Percentiles rank a stretch among this genome's conserved stretches.
Conservation (phyloP, 2,113 vertebrate genomes). For the Macquaria australasica region DNA sequence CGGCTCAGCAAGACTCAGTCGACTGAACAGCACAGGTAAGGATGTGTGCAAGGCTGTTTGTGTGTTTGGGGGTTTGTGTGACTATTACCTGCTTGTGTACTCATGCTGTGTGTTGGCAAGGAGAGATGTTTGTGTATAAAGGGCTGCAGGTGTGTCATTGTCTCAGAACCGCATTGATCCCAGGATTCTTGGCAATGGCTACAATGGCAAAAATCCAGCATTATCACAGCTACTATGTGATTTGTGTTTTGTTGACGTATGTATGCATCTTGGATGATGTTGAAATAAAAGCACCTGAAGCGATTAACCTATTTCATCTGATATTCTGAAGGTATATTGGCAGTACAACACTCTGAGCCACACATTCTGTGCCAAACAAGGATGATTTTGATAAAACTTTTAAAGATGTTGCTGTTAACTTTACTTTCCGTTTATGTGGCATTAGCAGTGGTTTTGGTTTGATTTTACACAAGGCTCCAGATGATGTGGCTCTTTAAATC, state of each 20-base stretch:
- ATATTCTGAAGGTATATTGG: background rate
- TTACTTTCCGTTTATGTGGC: background rate
- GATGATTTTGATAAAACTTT: background rate
- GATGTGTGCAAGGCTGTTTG: background rate
- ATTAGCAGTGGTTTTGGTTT: background rate
- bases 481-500: background rate
- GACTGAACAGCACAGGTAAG: conserved; percentile 57
- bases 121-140: background rate
- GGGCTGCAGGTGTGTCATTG: background rate
- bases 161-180: background rate
- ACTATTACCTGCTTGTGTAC: background rate
- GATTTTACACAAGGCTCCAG: background rate
- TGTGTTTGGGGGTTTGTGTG: background rate
- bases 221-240: background rate
- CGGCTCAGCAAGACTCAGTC: conserved; percentile 53
- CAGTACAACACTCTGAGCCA: too few species aligned
- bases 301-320: background rate
- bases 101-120: background rate
- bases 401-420: background rate
- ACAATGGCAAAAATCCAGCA: background rate
- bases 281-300: background rate
- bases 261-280: background rate
- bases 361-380: background rate
- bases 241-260: background rate
- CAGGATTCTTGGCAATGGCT: background rate